phyloP scores from a whole-genome alignment of 2,888 invertebrate genomes.

The Archips crataeganus region DNA sequence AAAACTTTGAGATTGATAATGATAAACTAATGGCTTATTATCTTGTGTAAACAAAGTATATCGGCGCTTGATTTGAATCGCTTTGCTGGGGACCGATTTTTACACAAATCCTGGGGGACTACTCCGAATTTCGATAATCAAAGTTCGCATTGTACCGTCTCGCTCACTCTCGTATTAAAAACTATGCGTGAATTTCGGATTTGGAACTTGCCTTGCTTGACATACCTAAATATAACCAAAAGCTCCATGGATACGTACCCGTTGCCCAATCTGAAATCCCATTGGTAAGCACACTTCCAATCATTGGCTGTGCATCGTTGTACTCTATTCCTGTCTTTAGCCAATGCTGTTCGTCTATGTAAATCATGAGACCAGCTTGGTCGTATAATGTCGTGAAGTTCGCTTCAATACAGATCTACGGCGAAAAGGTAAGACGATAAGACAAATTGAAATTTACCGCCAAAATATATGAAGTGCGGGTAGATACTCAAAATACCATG shows the following conservation, averaged over 20 bases:
- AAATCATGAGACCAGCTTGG: conserved; percentile 77
- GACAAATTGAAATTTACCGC: conserved; percentile 5
- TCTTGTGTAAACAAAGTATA: too few relatives aligned
- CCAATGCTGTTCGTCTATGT: conserved; percentile 74
- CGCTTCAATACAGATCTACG: conserved; percentile 68
- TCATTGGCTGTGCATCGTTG: conserved; percentile 74
- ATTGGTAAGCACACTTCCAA: conserved; percentile 71
- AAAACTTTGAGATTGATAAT: too few relatives aligned
- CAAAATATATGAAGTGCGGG: background rate
- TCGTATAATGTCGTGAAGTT: conserved; percentile 70
- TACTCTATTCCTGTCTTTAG: conserved; percentile 74
- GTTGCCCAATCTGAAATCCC: conserved; percentile 74
- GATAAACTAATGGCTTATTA: too few relatives aligned
- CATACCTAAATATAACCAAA: too few relatives aligned
- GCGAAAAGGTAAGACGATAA: conserved; percentile 29
- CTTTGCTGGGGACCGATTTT: too few relatives aligned
- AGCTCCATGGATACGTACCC: conserved; percentile 52
- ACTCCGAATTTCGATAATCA: too few relatives aligned
- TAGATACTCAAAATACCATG: background rate
- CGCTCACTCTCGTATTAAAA: too few relatives aligned
- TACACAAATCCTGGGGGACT: too few relatives aligned
- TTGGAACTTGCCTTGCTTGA: too few relatives aligned
- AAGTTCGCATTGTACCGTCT: too few relatives aligned
- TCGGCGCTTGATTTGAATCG: too few relatives aligned
- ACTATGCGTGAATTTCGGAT: too few relatives aligned